These are phyloP conservation scores for Chroicocephalus ridibundus DNA, from an alignment of 2,113 vertebrate genomes.

Conservation along the genomic window DNA sequence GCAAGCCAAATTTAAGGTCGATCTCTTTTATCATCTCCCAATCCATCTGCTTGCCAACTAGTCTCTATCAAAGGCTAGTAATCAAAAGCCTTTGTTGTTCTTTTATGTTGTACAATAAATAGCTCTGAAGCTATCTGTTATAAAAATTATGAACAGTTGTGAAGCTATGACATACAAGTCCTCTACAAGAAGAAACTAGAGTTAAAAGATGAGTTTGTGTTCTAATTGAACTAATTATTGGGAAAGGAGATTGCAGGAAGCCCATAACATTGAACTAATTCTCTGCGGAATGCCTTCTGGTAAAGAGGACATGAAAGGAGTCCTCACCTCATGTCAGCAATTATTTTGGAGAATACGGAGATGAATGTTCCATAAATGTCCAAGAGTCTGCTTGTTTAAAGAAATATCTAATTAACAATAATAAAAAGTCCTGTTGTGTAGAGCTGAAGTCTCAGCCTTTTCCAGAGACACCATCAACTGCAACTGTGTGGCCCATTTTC, in stretches of 20 bases:
- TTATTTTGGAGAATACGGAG: neutral
- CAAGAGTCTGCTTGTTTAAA: neutral
- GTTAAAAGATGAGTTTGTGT: neutral
- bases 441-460: neutral
- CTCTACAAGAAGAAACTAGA: neutral
- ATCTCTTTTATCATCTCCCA: neutral
- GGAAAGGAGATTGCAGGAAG: neutral
- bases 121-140: neutral
- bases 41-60: neutral
- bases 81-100: neutral
- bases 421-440: neutral
- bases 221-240: neutral
- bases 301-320: neutral
- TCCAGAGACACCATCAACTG: neutral
- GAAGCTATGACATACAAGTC: neutral
- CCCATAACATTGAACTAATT: neutral
- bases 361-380: neutral
- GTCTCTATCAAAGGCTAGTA: neutral
- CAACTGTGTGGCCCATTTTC: neutral
- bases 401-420: neutral
- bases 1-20: neutral
- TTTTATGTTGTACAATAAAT: neutral
- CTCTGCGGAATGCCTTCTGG: neutral
- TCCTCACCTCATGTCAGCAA: neutral
- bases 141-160: neutral